phyloP scores from a whole-genome alignment of 2,113 vertebrate genomes.

The Tor tambroides region DNA sequence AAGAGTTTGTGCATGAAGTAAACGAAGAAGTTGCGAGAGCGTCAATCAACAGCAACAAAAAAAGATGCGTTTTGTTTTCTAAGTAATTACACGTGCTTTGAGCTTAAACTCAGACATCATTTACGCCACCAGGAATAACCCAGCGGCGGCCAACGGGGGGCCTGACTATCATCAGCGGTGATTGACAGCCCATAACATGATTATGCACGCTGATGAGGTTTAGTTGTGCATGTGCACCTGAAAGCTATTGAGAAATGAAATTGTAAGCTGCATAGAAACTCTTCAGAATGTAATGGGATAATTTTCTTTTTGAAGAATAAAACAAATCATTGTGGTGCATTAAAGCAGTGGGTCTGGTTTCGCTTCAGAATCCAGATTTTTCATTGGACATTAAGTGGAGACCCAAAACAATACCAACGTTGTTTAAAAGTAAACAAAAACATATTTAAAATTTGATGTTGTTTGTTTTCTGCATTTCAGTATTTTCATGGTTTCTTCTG shows the following conservation, averaged over 20 bases:
- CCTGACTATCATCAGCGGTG: slow-evolving; percentile 4
- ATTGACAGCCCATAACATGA: slow-evolving; percentile 15
- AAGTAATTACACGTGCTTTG: neutral
- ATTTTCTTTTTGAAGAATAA: neutral
- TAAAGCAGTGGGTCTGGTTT: neutral
- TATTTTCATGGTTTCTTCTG: neutral
- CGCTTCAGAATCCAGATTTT: neutral
- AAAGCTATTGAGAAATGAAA: slow-evolving; percentile 20
- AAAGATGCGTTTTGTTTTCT: neutral
- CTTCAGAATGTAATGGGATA: slow-evolving; percentile 6
- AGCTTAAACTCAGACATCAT: slow-evolving; percentile 20
- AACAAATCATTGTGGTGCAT: neutral
- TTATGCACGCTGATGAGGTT: slow-evolving; percentile 31
- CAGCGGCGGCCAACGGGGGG: neutral
- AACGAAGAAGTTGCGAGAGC: neutral
- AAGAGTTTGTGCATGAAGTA: neutral
- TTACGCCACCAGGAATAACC: slow-evolving; percentile 2
- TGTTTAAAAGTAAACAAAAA: neutral
- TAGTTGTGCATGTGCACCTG: slow-evolving; percentile 12
- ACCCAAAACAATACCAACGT: neutral
- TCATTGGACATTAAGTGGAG: neutral
- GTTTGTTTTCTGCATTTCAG: neutral
- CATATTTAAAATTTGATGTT: neutral
- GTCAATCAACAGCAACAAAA: neutral
- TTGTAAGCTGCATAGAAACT: neutral